These are phyloP conservation scores for Anarsia innoxiella DNA, from an alignment of 2,888 invertebrate species.

Conservation along the genomic window DNA sequence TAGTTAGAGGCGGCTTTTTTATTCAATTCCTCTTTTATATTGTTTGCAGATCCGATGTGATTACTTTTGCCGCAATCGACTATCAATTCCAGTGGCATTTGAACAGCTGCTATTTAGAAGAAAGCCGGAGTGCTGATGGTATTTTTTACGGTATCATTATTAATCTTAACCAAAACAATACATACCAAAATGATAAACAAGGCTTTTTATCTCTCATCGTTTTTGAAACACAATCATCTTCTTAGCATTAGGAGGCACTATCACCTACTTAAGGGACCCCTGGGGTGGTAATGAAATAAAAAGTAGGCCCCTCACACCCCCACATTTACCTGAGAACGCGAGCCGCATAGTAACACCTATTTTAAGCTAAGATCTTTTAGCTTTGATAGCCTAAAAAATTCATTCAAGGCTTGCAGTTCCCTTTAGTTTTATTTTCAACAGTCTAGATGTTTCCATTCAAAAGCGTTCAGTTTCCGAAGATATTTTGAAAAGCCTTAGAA, in stretches of 20 bases:
- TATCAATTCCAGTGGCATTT: constrained; percentile 4
- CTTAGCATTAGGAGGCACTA: constrained; percentile 21
- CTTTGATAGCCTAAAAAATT: constrained; percentile 1
- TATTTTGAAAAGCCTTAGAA: too few species aligned
- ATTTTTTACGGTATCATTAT: too few species aligned
- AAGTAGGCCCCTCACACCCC: constrained; percentile 23
- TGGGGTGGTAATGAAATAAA: constrained; percentile 37
- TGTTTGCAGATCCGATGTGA: constrained; percentile 6
- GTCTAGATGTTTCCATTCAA: too few species aligned
- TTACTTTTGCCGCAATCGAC: constrained; percentile 4
- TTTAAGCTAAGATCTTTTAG: constrained; percentile 18
- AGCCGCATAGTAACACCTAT: constrained; percentile 28
- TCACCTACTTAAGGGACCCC: constrained; percentile 25
- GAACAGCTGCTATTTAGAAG: not conserved
- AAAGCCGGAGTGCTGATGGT: too few species aligned
- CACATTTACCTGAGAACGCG: constrained; percentile 27
- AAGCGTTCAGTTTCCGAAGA: too few species aligned
- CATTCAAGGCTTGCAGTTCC: too few species aligned
- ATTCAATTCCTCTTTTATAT: constrained; percentile 4
- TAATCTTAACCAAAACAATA: too few species aligned
- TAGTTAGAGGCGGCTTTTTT: constrained; percentile 32
- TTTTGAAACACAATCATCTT: constrained; percentile 18
- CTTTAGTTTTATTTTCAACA: too few species aligned
- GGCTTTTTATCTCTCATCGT: too few species aligned
- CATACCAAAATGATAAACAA: too few species aligned